Evolutionary conservation across 2,113 vertebrate genomes (phyloP).

Genomic region (Myrmecophaga tridactyla): DNA sequence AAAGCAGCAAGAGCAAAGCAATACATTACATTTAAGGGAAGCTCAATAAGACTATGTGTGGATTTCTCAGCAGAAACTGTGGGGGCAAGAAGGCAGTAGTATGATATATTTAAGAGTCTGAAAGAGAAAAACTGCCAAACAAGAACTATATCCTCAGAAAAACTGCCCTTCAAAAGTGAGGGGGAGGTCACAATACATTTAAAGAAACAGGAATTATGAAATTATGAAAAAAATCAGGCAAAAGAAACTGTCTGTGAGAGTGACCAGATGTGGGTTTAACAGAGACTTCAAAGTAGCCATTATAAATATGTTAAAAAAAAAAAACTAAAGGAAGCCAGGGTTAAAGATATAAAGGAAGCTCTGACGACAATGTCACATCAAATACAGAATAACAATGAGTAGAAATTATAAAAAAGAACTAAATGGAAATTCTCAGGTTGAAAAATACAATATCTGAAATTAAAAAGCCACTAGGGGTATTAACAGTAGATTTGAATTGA

Average conservation of each 20-base stretch:
- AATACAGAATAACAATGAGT: not conserved
- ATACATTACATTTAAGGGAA: no score
- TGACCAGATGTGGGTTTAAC: not conserved
- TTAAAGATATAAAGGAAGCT: not conserved
- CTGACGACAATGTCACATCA: not conserved
- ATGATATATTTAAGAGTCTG: no score
- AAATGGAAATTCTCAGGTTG: not conserved
- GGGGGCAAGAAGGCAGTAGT: no score
- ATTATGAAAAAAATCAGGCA: not conserved
- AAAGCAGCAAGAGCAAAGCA: no score
- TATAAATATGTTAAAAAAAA: not conserved
- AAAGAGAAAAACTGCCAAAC: no score
- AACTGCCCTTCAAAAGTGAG: no score
- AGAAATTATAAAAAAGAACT: not conserved
- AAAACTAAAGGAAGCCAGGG: not conserved
- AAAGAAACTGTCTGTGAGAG: not conserved
- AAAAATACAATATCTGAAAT: not conserved
- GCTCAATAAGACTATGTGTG: no score
- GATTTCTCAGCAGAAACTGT: no score
- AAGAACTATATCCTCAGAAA: no score
- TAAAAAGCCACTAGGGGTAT: not conserved
- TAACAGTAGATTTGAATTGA: not conserved
- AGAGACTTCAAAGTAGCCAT: not conserved
- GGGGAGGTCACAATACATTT: no score
- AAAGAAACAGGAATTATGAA: not conserved